These are phyloP conservation scores for Acropternis orthonyx DNA, from an alignment of 2,797 vertebrate species.

Conservation along the genomic window DNA sequence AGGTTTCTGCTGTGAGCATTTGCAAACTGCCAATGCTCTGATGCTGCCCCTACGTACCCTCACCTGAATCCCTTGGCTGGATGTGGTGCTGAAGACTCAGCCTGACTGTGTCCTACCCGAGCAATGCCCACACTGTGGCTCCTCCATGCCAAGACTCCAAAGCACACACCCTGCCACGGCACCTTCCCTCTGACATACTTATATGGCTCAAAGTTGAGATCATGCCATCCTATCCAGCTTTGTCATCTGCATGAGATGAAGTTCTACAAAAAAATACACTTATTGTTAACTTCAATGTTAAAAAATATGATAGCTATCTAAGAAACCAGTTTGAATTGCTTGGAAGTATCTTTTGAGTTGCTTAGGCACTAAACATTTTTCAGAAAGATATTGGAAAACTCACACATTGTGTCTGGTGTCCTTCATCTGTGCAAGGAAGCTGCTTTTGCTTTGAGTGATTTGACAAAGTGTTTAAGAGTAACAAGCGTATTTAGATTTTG, in stretches of 20 bases:
- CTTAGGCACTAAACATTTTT: background rate
- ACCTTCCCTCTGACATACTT: background rate
- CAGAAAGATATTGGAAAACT: background rate
- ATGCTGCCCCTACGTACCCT: background rate
- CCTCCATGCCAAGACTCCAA: background rate
- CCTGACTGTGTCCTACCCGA: background rate
- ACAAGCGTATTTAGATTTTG: background rate
- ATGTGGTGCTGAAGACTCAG: background rate
- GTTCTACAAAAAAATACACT: background rate
- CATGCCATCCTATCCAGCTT: background rate
- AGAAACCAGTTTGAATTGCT: background rate
- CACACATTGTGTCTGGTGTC: background rate
- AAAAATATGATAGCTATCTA: background rate
- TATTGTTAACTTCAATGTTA: background rate
- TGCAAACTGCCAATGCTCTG: background rate
- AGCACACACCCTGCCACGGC: rapidly evolving
- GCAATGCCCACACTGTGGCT: background rate
- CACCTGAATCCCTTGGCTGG: background rate
- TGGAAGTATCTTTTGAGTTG: background rate
- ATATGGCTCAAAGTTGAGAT: background rate
- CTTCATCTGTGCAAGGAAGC: background rate
- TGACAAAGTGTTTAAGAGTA: background rate
- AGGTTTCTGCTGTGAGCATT: background rate
- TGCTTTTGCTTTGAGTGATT: background rate
- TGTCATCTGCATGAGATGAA: background rate